Conservation (phyloP, 2,888 invertebrate species). For the Harpagoxenus sublaevis region DNA sequence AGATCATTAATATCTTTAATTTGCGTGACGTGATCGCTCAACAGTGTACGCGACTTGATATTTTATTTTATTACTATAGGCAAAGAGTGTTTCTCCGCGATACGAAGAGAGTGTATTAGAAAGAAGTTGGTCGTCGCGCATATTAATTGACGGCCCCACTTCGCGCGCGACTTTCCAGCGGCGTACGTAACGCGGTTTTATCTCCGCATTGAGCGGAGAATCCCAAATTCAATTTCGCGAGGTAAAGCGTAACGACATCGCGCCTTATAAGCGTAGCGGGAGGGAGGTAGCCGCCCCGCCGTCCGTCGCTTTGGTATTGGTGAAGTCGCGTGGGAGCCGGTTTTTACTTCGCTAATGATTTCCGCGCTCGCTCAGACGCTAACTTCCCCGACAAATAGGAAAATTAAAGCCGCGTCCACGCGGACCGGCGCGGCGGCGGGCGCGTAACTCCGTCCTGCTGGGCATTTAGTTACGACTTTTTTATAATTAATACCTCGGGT, state of each 20-base stretch:
- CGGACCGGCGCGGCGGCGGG: conserved; percentile 67
- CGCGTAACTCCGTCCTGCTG: conserved; percentile 75
- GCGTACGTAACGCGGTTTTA: conserved; percentile 52
- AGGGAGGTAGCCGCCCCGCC: conserved; percentile 6
- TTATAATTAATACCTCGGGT: conserved; percentile 84
- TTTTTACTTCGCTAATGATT: conserved; percentile 77
- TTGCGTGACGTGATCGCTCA: background rate
- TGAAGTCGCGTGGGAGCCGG: conserved; percentile 63
- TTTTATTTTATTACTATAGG: background rate
- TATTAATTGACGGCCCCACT: conserved; percentile 53
- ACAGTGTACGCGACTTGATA: background rate
- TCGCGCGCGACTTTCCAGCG: conserved; percentile 49
- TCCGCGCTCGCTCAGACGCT: conserved; percentile 81
- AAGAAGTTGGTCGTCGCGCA: conserved; percentile 47
- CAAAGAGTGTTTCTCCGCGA: conserved; percentile 12
- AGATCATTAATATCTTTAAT: conserved; percentile 10
- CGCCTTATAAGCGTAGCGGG: conserved; percentile 53
- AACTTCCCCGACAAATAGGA: conserved; percentile 83
- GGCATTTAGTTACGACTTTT: conserved; percentile 84
- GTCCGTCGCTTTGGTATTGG: conserved; percentile 61
- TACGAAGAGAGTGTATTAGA: conserved; percentile 26
- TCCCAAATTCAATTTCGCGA: conserved; percentile 53
- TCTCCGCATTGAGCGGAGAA: conserved; percentile 56
- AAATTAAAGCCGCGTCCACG: conserved; percentile 81
- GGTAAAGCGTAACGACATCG: conserved; percentile 58